A percentile compares a stretch with the other conserved stretches of the same genome.
Evolutionary conservation across 2,888 invertebrate species (phyloP).

Genomic region (Pseudococcus longispinus): DNA sequence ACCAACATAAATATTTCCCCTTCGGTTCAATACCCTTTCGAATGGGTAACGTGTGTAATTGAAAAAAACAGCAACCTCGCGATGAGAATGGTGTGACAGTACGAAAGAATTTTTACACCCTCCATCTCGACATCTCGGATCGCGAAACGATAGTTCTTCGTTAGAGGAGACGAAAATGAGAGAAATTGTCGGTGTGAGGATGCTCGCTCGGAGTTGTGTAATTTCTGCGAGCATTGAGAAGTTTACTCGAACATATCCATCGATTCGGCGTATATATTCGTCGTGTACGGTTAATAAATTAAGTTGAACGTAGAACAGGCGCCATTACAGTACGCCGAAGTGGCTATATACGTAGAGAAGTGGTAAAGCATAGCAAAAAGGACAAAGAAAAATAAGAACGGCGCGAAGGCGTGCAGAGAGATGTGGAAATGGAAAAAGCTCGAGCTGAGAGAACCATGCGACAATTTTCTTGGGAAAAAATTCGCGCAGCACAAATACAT

Average conservation of each 20-base stretch:
- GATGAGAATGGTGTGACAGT: background rate
- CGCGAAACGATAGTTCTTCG: background rate
- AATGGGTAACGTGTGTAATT: slow-evolving; percentile 2
- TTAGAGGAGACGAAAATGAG: background rate
- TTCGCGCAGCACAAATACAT: background rate
- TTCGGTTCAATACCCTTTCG: slow-evolving; percentile 10
- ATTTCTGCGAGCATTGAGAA: background rate
- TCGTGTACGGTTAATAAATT: slow-evolving; percentile 1
- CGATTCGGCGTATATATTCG: background rate
- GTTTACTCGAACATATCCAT: background rate
- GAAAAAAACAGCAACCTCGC: background rate
- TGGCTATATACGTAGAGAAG: background rate
- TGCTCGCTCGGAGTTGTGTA: background rate
- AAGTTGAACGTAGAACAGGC: background rate
- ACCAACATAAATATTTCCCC: background rate
- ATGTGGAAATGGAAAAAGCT: background rate
- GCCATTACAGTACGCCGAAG: background rate
- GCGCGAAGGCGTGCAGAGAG: background rate
- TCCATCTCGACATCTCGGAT: background rate
- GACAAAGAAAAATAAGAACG: background rate
- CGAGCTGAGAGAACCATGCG: background rate
- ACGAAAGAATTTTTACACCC: background rate
- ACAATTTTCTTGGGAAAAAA: background rate
- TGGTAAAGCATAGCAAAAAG: background rate
- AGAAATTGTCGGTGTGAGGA: background rate